Evolutionary conservation across 1,140 invertebrate species (phyloP).

Genomic region (Hetaerina americana): DNA sequence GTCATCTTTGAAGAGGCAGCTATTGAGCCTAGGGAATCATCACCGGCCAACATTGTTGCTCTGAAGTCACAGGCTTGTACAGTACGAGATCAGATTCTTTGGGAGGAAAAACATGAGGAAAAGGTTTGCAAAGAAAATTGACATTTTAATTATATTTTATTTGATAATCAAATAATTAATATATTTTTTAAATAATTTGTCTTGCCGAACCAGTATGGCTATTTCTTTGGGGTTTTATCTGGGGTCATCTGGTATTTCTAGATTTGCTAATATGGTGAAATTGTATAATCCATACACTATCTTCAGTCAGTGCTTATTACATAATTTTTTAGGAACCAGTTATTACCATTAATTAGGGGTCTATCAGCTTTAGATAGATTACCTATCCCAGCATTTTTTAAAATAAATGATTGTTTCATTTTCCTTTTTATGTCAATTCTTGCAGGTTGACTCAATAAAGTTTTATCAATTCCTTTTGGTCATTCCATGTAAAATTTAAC

Average conservation of each 20-base stretch:
- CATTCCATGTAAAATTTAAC: too few relatives aligned
- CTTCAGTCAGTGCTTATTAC: not conserved
- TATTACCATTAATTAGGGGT: too few relatives aligned
- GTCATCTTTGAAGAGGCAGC: conserved; percentile 52
- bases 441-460: too few relatives aligned
- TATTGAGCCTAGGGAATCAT: conserved; percentile 52
- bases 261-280: too few relatives aligned
- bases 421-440: too few relatives aligned
- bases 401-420: too few relatives aligned
- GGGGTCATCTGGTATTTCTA: too few relatives aligned
- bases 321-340: not conserved
- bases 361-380: too few relatives aligned
- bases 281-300: not conserved
- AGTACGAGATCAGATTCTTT: conserved; percentile 66
- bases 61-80: conserved; percentile 76
- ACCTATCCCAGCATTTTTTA: too few relatives aligned
- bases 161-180: not conserved
- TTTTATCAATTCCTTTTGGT: too few relatives aligned
- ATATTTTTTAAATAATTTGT: not conserved
- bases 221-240: too few relatives aligned
- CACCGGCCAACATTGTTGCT: conserved; percentile 67
- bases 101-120: conserved; percentile 43
- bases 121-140: not conserved
- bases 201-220: too few relatives aligned
- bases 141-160: not conserved